A percentile compares a stretch with the other conserved stretches of the same genome.
Conservation (phyloP, 2,113 vertebrate genomes). For the Pomatostomus ruficeps region DNA sequence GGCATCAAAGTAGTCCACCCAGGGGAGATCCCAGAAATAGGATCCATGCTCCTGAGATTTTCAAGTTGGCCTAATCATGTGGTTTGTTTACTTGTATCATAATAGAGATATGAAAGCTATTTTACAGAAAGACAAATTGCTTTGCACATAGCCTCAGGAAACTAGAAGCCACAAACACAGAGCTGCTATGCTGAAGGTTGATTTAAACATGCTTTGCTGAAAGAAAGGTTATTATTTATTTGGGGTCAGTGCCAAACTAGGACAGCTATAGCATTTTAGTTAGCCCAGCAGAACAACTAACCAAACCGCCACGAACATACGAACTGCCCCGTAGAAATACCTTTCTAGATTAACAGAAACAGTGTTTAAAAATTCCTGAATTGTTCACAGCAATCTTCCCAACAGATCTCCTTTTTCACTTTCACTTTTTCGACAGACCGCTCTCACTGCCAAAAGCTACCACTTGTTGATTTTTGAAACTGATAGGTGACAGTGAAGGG, state of each 20-base stretch:
- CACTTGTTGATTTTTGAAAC: background rate
- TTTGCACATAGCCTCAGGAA: background rate
- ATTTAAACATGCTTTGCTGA: background rate
- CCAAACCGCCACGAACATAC: background rate
- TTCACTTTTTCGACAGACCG: background rate
- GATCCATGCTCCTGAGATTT: background rate
- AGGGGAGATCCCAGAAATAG: background rate
- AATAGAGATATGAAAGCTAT: background rate
- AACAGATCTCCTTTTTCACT: background rate
- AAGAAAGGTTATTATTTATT: background rate
- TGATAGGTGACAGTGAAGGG: background rate
- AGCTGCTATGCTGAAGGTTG: background rate
- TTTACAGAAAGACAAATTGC: background rate
- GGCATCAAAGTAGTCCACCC: accelerated
- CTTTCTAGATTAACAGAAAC: background rate
- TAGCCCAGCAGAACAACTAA: background rate
- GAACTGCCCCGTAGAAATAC: background rate
- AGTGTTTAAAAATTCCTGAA: background rate
- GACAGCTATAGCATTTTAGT: background rate
- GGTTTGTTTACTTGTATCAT: background rate
- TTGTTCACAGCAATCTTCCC: background rate
- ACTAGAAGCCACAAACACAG: background rate
- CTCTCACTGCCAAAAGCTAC: background rate
- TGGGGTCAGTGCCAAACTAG: background rate
- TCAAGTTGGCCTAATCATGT: background rate